Base-by-base conservation (phyloP, 2,113 vertebrate species). In the Crypturellus undulatus region DNA sequence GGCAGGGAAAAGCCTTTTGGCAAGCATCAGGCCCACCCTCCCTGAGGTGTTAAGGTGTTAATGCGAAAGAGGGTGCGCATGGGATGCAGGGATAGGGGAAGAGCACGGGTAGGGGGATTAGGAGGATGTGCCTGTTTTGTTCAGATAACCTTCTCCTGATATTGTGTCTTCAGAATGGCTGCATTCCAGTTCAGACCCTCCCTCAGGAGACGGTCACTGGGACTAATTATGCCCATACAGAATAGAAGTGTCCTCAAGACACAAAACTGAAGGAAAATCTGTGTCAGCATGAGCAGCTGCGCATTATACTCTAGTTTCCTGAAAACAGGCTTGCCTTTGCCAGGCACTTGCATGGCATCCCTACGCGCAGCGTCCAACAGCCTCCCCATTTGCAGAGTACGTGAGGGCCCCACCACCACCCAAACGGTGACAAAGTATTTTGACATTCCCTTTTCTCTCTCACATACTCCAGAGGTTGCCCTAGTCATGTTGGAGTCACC, bases 211-310 rank as follows among this genome's bases (percentile, higher is more conserved):
- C 0, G n/a, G 72, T 67, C 92, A 71, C 54, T 81, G 78, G 21
- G 67, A 56, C 40, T 95, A 90, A 94, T 92, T 96, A 87, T 62
- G 77, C 40, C 91, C 62, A 58, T 81, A 71, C 58, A 89, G 89
- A 93, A 72, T 72, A 84, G 70, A 84, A 92, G 62, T 73, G 79
- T 84, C 77, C 69, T 94, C 73, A 91, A 92, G 92, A 93, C 45
- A 45, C 1, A 32, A 90, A 94, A 92, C 80, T 84, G 40, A 38
- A 94, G 62, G 89, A 92, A 63, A 93, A 90, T 70, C 49, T 90
- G 54, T 94, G 88, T 95, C 93, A 94, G 89, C 90, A 67, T 3
- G 5, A 89, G 80, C 54, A 87, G 49, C 45, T 95, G 59, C 62
- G 92, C 90, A 90, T 87, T 65, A 79, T 45, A 34, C 65, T 72